Base-by-base conservation (phyloP, 2,797 vertebrate species). In the Bradypodion ventrale region DNA sequence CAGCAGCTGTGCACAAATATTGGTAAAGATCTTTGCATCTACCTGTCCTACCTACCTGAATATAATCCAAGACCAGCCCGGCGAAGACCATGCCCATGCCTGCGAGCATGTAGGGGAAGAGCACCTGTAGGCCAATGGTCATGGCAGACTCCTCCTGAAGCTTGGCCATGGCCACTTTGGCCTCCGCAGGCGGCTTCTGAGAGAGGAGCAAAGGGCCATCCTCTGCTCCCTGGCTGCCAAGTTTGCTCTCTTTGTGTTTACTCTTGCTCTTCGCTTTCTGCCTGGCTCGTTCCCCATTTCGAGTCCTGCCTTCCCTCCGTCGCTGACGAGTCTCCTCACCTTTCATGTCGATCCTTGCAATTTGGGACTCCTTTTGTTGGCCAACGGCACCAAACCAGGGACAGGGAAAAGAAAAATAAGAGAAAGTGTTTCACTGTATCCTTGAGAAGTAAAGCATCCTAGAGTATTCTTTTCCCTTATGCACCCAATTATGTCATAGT, bases 21-120 rank as follows among this genome's bases (percentile, higher is more conserved):
- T 37, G 85, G 27, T 35, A 46, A 66, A 65, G 7, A 7, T 56
- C 9, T n/a, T n/a, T n/a, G n/a, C n/a, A n/a, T n/a, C n/a, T 4
- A 68, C 46, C 27, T 52, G 7, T n/a, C 59, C 69, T 44, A 62
- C 63, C 60, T 94, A 99, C 98, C 98, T 98, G 97, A 81, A 97
- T 95, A 35, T 89, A 92, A 94, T 98, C 96, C 94, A 98, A 92
- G 89, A 98, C 94, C 94, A 98, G 91, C 56, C 98, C 98, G 0
- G 98, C 97, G 40, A 94, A 91, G 75, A 97, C 96, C 96, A 98
- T 97, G 62, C 97, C 98, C 88, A 98, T 92, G 72, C 98, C 98
- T 7, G 98, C 97, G 52, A 97, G 90, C 80, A 97, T 82, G 92
- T 97, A 98, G 0, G 97, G 96, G 82, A 96, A 89, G 65, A 97